A percentile compares a stretch with the other conserved stretches of the same genome.
phyloP scores from a whole-genome alignment of 2,113 vertebrate species.

The Thalassarche chlororhynchos region DNA sequence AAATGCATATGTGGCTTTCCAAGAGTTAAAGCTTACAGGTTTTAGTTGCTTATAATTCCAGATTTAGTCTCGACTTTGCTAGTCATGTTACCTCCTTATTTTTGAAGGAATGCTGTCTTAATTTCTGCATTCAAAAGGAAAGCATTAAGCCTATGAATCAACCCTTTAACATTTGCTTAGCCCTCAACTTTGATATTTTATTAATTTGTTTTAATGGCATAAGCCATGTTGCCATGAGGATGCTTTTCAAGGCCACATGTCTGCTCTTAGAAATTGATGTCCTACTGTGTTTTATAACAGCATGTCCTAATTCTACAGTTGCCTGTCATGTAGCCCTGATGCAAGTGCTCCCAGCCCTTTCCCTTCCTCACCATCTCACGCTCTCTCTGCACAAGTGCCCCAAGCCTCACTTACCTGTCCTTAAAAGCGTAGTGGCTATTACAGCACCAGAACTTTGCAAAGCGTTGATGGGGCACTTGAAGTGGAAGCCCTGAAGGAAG shows the following conservation, averaged over 20 bases:
- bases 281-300: neutral
- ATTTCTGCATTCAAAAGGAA: neutral
- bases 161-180: neutral
- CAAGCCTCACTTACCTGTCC: neutral
- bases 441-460: neutral
- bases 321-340: neutral
- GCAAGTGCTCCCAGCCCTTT: neutral
- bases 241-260: neutral
- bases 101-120: neutral
- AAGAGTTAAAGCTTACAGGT: neutral
- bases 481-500: neutral
- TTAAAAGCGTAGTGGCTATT: neutral
- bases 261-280: neutral
- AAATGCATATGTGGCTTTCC: neutral
- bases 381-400: neutral
- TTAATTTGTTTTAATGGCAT: conserved; percentile 17
- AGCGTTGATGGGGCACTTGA: neutral
- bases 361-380: neutral
- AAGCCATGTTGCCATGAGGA: conserved; percentile 8
- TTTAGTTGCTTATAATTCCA: neutral
- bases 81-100: neutral
- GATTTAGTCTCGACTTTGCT: accelerated
- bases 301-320: neutral
- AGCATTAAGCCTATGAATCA: neutral
- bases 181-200: conserved; percentile 17